Percentiles rank a stretch among this genome's conserved stretches.
phyloP scores from a whole-genome alignment of 2,888 invertebrate species.

The Microplitis deprimator region DNA sequence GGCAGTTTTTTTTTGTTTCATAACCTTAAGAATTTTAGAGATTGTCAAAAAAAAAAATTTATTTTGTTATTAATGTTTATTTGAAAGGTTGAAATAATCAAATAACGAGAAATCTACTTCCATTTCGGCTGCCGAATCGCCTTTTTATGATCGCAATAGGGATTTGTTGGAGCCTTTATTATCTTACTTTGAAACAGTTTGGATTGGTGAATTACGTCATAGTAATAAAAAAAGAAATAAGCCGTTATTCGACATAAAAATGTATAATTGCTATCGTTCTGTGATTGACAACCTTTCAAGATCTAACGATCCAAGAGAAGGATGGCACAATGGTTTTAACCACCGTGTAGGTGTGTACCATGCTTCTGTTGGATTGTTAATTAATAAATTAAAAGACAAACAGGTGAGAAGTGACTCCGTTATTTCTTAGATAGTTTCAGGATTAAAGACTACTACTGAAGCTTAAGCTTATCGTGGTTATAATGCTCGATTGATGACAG shows the following conservation, averaged over 20 bases:
- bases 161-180: slow-evolving; percentile 2
- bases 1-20: too few species aligned
- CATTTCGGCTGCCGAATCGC: too few species aligned
- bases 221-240: not conserved
- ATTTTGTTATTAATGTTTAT: too few species aligned
- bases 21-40: too few species aligned
- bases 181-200: not conserved
- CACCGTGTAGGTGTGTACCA: not conserved
- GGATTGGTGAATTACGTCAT: not conserved
- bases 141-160: not conserved
- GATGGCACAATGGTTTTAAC: slow-evolving; percentile 10
- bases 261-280: not conserved
- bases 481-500: slow-evolving; percentile 3
- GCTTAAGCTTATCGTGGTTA: not conserved
- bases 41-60: too few species aligned
- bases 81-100: too few species aligned
- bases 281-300: not conserved
- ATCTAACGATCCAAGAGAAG: not conserved
- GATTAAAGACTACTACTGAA: not conserved
- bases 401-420: not conserved
- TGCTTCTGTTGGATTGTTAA: not conserved
- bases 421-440: not conserved
- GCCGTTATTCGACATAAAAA: not conserved
- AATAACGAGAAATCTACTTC: too few species aligned
- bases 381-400: slow-evolving; percentile 1